These are phyloP conservation scores for Pollenia angustigena DNA, from an alignment of 2,888 invertebrate species.

Conservation along the genomic window DNA sequence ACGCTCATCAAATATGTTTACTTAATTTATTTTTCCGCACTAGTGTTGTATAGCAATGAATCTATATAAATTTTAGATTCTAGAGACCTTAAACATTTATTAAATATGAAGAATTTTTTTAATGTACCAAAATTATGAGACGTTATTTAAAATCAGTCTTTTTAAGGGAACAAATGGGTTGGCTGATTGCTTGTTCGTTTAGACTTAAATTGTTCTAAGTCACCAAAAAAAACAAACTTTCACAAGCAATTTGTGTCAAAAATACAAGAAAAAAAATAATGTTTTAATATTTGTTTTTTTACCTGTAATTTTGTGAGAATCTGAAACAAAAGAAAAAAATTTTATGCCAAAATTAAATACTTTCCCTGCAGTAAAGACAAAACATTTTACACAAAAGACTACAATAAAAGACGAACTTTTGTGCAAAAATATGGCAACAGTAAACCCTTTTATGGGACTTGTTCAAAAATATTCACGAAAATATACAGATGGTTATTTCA, in stretches of 20 bases:
- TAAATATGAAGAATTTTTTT: too few species aligned
- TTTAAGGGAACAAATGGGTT: too few species aligned
- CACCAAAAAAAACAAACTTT: background rate
- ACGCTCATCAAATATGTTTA: too few species aligned
- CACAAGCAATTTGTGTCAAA: background rate
- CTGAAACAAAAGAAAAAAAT: constrained; percentile 17
- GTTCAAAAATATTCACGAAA: background rate
- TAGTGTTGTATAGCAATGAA: too few species aligned
- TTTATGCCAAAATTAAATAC: constrained; percentile 29
- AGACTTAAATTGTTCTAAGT: too few species aligned
- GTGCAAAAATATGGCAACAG: background rate
- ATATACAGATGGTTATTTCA: too few species aligned
- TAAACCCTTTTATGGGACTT: background rate
- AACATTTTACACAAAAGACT: constrained; percentile 17
- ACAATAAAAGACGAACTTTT: constrained; percentile 36
- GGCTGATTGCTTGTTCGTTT: too few species aligned
- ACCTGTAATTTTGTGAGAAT: constrained; percentile 20
- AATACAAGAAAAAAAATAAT: background rate
- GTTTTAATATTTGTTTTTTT: constrained; percentile 16
- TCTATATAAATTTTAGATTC: too few species aligned
- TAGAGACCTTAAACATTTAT: too few species aligned
- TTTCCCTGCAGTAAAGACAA: background rate
- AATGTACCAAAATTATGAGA: too few species aligned
- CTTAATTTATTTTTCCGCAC: too few species aligned
- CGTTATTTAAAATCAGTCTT: too few species aligned